A percentile compares a stretch with the other conserved stretches of the same genome.
Conservation (phyloP, 2,113 vertebrate genomes). For the Trachemys scripta region DNA sequence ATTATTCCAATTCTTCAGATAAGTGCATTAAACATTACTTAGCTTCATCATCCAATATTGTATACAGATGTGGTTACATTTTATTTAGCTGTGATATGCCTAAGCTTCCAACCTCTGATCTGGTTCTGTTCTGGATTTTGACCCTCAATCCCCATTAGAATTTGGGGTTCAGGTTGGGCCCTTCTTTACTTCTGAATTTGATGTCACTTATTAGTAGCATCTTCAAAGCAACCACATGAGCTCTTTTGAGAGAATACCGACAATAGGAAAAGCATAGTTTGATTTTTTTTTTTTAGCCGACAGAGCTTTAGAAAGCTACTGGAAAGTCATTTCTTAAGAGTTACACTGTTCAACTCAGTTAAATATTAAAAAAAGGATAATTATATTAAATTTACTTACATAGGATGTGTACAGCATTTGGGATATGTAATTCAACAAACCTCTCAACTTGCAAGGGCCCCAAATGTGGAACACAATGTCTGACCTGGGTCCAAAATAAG, state of each 20-base stretch:
- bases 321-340: not conserved
- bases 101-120: too few relatives aligned
- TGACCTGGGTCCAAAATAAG: not conserved
- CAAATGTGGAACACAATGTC: accelerated
- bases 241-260: not conserved
- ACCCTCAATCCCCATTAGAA: not conserved
- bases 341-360: not conserved
- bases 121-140: not conserved
- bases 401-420: accelerated
- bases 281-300: not conserved
- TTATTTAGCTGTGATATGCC: too few relatives aligned
- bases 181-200: too few relatives aligned
- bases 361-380: not conserved
- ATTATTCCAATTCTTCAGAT: not conserved
- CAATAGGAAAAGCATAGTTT: not conserved
- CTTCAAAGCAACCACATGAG: not conserved
- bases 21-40: accelerated
- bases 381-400: not conserved
- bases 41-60: not conserved
- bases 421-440: not conserved
- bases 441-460: not conserved
- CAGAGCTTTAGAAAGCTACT: not conserved
- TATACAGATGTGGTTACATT: not conserved
- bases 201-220: too few relatives aligned
- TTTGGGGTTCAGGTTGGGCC: not conserved